phyloP scores from a whole-genome alignment of 2,797 vertebrate genomes.

The Molossus molossus region DNA sequence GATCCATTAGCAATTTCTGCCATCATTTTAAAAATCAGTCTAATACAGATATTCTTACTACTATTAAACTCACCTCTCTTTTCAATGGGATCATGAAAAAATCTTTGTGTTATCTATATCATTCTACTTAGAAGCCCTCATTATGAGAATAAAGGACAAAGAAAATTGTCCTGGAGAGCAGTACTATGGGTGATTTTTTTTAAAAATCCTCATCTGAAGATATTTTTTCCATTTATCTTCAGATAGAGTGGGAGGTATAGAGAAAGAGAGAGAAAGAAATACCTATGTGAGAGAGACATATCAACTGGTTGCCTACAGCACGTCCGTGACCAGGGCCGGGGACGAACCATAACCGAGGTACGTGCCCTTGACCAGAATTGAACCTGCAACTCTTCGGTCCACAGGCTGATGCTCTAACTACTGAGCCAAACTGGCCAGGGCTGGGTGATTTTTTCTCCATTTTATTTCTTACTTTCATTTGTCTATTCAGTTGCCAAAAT shows the following conservation, averaged over 20 bases:
- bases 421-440: no score
- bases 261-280: no score
- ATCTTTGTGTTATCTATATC: background rate
- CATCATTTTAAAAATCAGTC: background rate
- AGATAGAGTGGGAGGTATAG: no score
- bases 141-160: background rate
- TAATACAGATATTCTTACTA: background rate
- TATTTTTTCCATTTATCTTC: no score
- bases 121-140: background rate
- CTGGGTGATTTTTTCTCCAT: background rate
- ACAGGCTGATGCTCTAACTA: no score
- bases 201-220: no score
- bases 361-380: no score
- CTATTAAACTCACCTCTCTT: background rate
- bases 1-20: background rate
- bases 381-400: no score
- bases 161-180: background rate
- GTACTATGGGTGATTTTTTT: background rate
- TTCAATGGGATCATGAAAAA: background rate
- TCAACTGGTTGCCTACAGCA: no score
- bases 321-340: no score
- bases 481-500: background rate
- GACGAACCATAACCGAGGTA: no score
- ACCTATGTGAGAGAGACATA: no score
- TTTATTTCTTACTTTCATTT: conserved; percentile 47